phyloP scores from a whole-genome alignment of 2,888 invertebrate genomes.

The Mythimna pallens region DNA sequence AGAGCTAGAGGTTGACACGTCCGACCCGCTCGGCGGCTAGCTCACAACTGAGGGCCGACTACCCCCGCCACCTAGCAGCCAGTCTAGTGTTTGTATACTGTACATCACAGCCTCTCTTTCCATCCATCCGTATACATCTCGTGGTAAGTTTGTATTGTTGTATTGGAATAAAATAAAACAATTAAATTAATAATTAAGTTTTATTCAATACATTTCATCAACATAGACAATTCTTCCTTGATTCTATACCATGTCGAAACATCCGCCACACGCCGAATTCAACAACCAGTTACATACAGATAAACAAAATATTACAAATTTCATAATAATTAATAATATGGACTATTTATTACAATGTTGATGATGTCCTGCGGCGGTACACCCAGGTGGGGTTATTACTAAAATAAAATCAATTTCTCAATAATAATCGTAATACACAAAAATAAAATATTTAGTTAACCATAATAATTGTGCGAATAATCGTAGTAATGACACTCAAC shows the following conservation, averaged over 20 bases:
- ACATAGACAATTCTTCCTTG: conserved; percentile 68
- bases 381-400: conserved; percentile 56
- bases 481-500: conserved; percentile 70
- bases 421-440: conserved; percentile 59
- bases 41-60: too few species aligned
- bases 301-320: conserved; percentile 48
- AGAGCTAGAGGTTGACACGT: too few species aligned
- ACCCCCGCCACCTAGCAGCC: too few species aligned
- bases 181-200: conserved; percentile 72
- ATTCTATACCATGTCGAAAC: conserved; percentile 50
- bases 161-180: conserved; percentile 47
- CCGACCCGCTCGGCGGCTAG: too few species aligned
- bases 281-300: conserved; percentile 32
- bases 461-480: conserved; percentile 80
- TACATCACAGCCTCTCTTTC: too few species aligned
- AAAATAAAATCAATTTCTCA: conserved; percentile 54
- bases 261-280: conserved; percentile 36
- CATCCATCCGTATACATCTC: too few species aligned
- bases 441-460: conserved; percentile 62
- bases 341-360: conserved; percentile 51
- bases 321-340: conserved; percentile 37
- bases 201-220: conserved; percentile 78
- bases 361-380: conserved; percentile 38
- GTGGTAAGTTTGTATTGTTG: too few species aligned
- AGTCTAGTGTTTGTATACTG: too few species aligned